Evolutionary conservation across 2,888 invertebrate genomes (phyloP).

Genomic region (Coenonympha arcania): DNA sequence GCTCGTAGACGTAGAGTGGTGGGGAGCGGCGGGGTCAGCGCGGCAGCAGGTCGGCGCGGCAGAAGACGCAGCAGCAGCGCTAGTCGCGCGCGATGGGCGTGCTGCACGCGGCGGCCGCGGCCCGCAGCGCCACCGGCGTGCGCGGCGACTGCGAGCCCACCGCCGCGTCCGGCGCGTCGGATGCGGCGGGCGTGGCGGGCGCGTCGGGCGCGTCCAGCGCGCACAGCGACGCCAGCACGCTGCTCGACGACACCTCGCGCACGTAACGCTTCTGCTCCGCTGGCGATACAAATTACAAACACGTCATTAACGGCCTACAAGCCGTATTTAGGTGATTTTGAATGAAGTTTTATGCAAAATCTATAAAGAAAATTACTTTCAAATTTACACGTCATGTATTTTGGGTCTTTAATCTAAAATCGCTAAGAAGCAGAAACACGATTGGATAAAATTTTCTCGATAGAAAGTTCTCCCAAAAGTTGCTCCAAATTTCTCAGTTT

Average conservation of each 20-base stretch:
- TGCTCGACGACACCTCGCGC: slow-evolving; percentile 61
- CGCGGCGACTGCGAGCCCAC: slow-evolving; percentile 22
- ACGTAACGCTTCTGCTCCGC: slow-evolving; percentile 68
- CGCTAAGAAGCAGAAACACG: too few relatives aligned
- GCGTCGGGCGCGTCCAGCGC: slow-evolving; percentile 25
- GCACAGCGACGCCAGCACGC: slow-evolving; percentile 54
- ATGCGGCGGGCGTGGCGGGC: slow-evolving; percentile 20
- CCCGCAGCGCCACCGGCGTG: slow-evolving; percentile 29
- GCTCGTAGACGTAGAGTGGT: not conserved
- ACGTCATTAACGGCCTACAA: not conserved
- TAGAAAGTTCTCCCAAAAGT: too few relatives aligned
- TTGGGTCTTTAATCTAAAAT: too few relatives aligned
- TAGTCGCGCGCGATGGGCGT: slow-evolving; percentile 61
- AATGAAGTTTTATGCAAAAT: too few relatives aligned
- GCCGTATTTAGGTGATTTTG: too few relatives aligned
- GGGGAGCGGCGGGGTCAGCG: not conserved
- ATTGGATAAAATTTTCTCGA: too few relatives aligned
- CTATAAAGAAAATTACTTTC: too few relatives aligned
- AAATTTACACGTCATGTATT: too few relatives aligned
- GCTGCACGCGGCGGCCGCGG: slow-evolving; percentile 53
- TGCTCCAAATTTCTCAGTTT: too few relatives aligned
- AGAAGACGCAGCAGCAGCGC: slow-evolving; percentile 30
- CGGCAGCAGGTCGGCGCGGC: slow-evolving; percentile 20
- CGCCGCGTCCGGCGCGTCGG: slow-evolving; percentile 32
- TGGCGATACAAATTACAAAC: slow-evolving; percentile 33